A percentile compares a stretch with the other conserved stretches of the same genome.
Conservation (phyloP, 2,888 invertebrate genomes). For the Melolontha melolontha region DNA sequence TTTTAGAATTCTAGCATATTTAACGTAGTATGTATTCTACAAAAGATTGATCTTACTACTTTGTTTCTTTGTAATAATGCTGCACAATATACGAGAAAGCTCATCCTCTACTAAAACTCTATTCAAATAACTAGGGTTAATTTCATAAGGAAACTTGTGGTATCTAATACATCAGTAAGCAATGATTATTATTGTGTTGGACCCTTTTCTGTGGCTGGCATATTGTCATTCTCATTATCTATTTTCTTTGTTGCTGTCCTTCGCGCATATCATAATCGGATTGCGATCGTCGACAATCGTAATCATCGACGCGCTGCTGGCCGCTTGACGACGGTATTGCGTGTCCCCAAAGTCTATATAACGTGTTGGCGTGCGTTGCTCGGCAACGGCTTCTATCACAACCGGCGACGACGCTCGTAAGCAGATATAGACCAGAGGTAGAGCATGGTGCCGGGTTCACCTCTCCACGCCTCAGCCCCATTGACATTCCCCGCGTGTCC, state of each 20-base stretch:
- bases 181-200: too few species aligned
- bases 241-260: not conserved
- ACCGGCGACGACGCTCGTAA: conserved; percentile 49
- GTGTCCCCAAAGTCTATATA: conserved; percentile 52
- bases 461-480: conserved; percentile 48
- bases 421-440: conserved; percentile 28
- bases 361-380: conserved; percentile 52
- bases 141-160: too few species aligned
- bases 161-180: too few species aligned
- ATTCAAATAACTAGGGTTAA: too few species aligned
- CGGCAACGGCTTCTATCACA: conserved; percentile 62
- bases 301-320: conserved; percentile 40
- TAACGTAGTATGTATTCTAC: too few species aligned
- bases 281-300: conserved; percentile 20
- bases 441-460: conserved; percentile 32
- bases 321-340: conserved; percentile 64
- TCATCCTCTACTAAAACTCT: too few species aligned
- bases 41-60: too few species aligned
- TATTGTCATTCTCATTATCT: not conserved
- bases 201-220: too few species aligned
- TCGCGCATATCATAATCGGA: conserved; percentile 3
- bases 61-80: too few species aligned
- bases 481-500: conserved; percentile 51
- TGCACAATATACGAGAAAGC: too few species aligned
- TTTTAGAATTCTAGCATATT: too few species aligned